Evolutionary conservation across 2,797 vertebrate genomes (phyloP), one percentile per base, ranked within the genome.

Genomic region (Neoniphon sammara): DNA sequence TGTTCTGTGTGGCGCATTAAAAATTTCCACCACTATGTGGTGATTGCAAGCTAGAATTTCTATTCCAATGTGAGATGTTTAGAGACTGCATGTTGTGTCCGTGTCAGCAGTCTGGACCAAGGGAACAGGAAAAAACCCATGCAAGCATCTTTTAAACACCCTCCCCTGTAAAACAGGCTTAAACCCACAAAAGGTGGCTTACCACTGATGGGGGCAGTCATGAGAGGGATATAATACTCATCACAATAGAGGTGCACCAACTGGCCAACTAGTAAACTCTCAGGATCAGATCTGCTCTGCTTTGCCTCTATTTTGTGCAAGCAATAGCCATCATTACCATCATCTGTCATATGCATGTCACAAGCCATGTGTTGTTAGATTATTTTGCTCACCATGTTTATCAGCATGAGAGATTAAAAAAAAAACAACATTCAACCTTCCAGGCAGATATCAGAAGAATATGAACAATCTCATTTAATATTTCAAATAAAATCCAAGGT

Each of bases 101-200:
- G 76, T 67, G 91, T 95, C 94, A 94, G 93, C 93, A 93, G 91
- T 95, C 89, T 94, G 78, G 66, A 74, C 18, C 23, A 59, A 77
- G 85, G 73, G 78, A 36, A 81, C 77, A 84, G 80, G 73, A 91
- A 93, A 88, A 92, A 87, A 78, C 88, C 82, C 80, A 91, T 87
- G 89, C 92, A 90, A 92, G 92, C 93, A 88, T 74, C 86, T 93
- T 95, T 93, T 87, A 78, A 72, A 71, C 78, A 73, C 65, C 83
- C 75, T 68, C 70, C 83, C 74, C 79, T 70, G 77, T 86, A 75
- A 80, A 89, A 87, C 77, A 75, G 88, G 87, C 85, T 93, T 91
- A 91, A 77, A 75, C 39, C 66, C 70, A 94, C 90, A 93, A 95
- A 91, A 88, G 88, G 67, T 60, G 82, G 91, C 69, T 94, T 93